These are phyloP conservation scores for Melospiza georgiana DNA, from an alignment of 2,113 vertebrate species.

Conservation along the genomic window DNA sequence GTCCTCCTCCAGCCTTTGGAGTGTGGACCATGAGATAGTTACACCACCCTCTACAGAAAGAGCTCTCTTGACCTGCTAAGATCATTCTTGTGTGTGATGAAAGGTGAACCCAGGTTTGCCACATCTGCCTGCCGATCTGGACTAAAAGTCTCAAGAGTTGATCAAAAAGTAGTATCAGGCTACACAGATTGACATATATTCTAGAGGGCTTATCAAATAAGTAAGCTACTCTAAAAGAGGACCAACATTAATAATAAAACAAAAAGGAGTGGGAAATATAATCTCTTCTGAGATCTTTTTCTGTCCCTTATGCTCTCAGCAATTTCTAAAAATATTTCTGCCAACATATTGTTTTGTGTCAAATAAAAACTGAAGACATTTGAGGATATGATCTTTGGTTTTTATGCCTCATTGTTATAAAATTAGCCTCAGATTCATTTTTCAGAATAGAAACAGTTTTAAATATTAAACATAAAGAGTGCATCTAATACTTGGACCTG, in stretches of 20 bases:
- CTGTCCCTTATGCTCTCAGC: not conserved
- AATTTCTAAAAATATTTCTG: not conserved
- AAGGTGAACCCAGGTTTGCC: not conserved
- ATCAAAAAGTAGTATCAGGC: not conserved
- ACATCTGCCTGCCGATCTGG: not conserved
- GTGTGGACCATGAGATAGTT: accelerated
- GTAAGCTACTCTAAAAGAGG: not conserved
- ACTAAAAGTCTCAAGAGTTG: not conserved
- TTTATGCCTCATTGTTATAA: not conserved
- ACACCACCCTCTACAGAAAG: accelerated
- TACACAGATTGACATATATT: not conserved
- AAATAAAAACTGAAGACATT: not conserved
- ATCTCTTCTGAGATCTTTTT: not conserved
- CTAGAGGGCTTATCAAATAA: not conserved
- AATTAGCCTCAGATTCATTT: not conserved
- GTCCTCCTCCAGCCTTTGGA: accelerated
- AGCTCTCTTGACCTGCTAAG: not conserved
- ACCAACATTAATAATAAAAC: not conserved
- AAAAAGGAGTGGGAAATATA: not conserved
- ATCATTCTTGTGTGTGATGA: accelerated
- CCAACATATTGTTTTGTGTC: not conserved
- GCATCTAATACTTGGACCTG: not conserved
- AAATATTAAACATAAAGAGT: not conserved
- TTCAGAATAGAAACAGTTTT: not conserved
- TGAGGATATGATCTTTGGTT: not conserved